These are phyloP conservation scores for Drosophila equinoxialis DNA, from an alignment of 1,140 invertebrate genomes.

Conservation along the genomic window DNA sequence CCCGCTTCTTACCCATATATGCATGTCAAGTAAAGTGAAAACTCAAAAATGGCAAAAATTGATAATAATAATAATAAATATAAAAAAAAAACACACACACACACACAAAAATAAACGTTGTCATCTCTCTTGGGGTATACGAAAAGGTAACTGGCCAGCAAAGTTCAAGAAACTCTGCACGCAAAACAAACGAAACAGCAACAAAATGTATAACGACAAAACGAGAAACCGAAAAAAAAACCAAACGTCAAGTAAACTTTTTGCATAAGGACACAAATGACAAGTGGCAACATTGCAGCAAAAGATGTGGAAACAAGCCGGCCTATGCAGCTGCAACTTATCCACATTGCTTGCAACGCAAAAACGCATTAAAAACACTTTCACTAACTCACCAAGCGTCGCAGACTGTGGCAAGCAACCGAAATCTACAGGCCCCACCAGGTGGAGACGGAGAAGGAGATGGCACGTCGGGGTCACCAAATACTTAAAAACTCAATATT, in stretches of 20 bases:
- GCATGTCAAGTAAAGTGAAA: slow-evolving; percentile 39
- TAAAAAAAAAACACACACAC: slow-evolving; percentile 29
- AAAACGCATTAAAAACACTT: slow-evolving; percentile 37
- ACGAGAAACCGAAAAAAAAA: slow-evolving; percentile 3
- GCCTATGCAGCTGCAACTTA: slow-evolving; percentile 34
- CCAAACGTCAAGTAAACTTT: slow-evolving; percentile 17
- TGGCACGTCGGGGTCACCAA: too few relatives aligned
- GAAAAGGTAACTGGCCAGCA: slow-evolving; percentile 24
- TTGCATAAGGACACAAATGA: slow-evolving; percentile 24
- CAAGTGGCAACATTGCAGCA: slow-evolving; percentile 5
- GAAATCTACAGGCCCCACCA: too few relatives aligned
- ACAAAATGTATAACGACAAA: not conserved
- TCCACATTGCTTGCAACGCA: slow-evolving; percentile 31
- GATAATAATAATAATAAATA: slow-evolving; percentile 36
- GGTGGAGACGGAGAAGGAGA: too few relatives aligned
- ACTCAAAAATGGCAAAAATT: slow-evolving; percentile 50
- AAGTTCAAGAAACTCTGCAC: slow-evolving; percentile 26
- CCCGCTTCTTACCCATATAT: not conserved
- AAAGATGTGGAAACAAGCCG: too few relatives aligned
- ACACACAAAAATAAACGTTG: not conserved
- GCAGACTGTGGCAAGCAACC: not conserved
- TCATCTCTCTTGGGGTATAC: not conserved
- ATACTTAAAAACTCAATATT: too few relatives aligned
- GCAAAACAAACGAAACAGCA: slow-evolving; percentile 6
- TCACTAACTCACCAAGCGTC: slow-evolving; percentile 11